Base-by-base conservation (phyloP, 2,888 invertebrate species). In the Hybos culiciformis region DNA sequence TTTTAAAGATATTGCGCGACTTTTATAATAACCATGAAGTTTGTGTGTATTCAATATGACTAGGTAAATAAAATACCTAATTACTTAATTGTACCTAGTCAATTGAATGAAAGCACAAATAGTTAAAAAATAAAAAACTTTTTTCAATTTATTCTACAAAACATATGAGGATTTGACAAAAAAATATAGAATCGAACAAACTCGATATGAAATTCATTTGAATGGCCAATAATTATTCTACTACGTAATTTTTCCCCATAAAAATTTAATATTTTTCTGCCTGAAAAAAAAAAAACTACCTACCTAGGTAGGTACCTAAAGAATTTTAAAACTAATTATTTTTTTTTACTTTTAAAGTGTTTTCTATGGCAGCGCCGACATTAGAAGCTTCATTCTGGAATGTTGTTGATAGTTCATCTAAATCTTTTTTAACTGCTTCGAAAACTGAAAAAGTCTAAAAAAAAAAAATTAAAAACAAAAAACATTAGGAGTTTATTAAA, bases 381-480 rank as follows among this genome's bases (percentile, higher is more conserved):
- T 76, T 72, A 48, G 71, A 75, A 7, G 82, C 81, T 62, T 83
- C 82, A 50, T 73, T 73, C 60, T 78, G 78, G 4, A 83, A 80
- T 8, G 77, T 80, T 41, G 73, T 73, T 12, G 81, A 78, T 52
- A 83, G 76, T 62, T 83, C 83, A 56, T 78, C 80, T 51, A 83
- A 63, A 60, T 83, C 83, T 54, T 79, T 78, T 59, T 79, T 81
- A 49, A 83, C 81, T 70, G 81, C 82, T 46, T 81, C 79, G 53
- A 80, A 71, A 3, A 83, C 82, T 59, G 80, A 80, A 2, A 75
- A 75, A 39, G 81, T 80, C 80, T 82, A 63, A 2, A 68, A 61
- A 49, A 47, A 44, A 61, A 45, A 42, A 38, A 38, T 33, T 34
- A 33, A 33, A 44, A 40, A 42, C 37, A 34, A 26, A 42, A 36